phyloP scores from a whole-genome alignment of 2,113 vertebrate genomes.

The Ceyx cyanopectus region DNA sequence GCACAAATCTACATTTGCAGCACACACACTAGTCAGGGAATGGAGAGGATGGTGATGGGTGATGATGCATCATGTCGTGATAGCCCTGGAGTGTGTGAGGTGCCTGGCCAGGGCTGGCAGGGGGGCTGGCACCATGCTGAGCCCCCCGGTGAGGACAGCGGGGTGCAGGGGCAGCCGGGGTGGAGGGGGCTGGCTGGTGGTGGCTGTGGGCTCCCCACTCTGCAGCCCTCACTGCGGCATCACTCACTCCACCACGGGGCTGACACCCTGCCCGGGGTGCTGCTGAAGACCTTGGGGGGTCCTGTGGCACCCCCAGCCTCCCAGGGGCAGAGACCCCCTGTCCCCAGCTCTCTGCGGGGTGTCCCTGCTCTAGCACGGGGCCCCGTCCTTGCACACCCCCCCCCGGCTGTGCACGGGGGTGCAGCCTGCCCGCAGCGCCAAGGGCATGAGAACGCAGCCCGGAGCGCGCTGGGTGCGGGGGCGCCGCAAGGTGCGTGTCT shows the following conservation, averaged over 20 bases:
- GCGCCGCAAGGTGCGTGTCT: background rate
- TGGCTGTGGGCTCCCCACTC: background rate
- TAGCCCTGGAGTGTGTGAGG: background rate
- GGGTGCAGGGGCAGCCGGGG: background rate
- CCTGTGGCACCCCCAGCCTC: background rate
- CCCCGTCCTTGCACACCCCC: background rate
- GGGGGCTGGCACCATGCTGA: background rate
- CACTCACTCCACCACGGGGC: background rate
- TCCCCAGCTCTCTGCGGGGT: background rate
- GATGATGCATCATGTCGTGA: background rate
- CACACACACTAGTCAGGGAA: background rate
- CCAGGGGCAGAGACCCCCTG: background rate
- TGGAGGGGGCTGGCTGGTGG: background rate
- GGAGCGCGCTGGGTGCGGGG: background rate
- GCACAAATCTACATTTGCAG: background rate
- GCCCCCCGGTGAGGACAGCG: background rate
- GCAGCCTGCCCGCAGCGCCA: background rate
- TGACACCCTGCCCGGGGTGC: background rate
- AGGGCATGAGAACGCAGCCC: background rate
- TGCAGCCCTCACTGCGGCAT: slow-evolving; percentile 60
- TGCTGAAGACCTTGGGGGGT: background rate
- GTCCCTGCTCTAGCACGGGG: background rate
- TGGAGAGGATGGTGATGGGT: background rate
- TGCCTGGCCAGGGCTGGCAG: background rate
- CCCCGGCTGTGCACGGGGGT: background rate